Evolutionary conservation across 2,888 invertebrate genomes (phyloP), one percentile per base, ranked within the genome.

Genomic region (Esperia sulphurella): DNA sequence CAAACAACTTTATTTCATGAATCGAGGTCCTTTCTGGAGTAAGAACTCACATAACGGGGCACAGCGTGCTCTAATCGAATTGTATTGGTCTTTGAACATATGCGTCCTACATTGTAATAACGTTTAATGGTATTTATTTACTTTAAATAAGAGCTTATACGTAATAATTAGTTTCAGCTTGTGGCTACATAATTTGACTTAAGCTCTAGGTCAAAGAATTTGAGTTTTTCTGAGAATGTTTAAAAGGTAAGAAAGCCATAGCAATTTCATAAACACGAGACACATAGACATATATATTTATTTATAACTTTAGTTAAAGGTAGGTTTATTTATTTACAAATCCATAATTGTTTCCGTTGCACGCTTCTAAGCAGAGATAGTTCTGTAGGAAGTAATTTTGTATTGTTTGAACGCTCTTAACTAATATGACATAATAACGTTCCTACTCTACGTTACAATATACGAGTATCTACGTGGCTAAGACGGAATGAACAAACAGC

Each of bases 1-100:
- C 74, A 66, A 85, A 86, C 83, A 85, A 86, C 85, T 85, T 85
- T 82, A 85, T 85, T 80, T 75, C 74, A 71, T 65, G 67, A 65
- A 66, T 65, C 65, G 64, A 60, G 64, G 63, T 58, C 67, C 71
- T 68, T 71, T 40, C 50, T 29, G 21, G 21, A 39, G 44, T 12
- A 50, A 45, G 45, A 52, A 52, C 52, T 52, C 47, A 29, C 47
- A 47, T 52, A 49, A 46, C 43, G 42, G 30, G 30, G 45, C 39
- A 33, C 40, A 29, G 30, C 10, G 39, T 28, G 46, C 29, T 43
- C 47, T 47, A 38, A 45, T 45, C 40, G 29, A 47, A 50, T 14
- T 28, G 13, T 43, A 43, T 50, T 43, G 50, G 39, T 12, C 21
- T 12, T 14, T 42, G 46, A 30, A 40, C 43, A 43, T 43, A 37